Conservation (phyloP, 1,140 invertebrate species). For the Octopus bimaculoides region DNA sequence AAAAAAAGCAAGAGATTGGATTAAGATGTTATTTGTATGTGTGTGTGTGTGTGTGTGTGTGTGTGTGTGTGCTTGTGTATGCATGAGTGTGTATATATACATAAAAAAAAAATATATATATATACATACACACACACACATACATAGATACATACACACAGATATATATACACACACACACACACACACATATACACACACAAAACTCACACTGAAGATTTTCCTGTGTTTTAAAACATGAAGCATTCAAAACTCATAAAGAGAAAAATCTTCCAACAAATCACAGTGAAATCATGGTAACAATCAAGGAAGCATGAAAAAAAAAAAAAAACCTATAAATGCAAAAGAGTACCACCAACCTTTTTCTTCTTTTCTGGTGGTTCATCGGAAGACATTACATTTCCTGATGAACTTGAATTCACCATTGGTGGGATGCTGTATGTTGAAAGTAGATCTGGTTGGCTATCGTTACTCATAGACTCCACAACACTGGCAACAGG, state of each 20-base stretch:
- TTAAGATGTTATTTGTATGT: no score
- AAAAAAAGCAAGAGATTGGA: no score
- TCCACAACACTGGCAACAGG: constrained; percentile 43
- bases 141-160: no score
- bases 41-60: no score
- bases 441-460: constrained; percentile 28
- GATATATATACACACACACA: no score
- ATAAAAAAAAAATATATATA: no score
- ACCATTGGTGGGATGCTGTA: constrained; percentile 24
- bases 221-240: no score
- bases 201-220: no score
- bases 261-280: background rate
- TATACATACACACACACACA: no score
- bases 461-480: constrained; percentile 32
- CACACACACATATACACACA: no score
- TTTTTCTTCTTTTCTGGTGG: constrained; percentile 50
- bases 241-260: background rate
- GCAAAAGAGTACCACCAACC: constrained; percentile 20
- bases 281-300: background rate
- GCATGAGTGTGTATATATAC: no score
- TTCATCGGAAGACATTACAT: constrained; percentile 68
- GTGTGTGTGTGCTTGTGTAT: no score
- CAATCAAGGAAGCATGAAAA: background rate
- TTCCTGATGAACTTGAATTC: constrained; percentile 58
- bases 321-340: background rate